Evolutionary conservation across 2,797 vertebrate genomes (phyloP).

Genomic region (Malurus leucopterus): DNA sequence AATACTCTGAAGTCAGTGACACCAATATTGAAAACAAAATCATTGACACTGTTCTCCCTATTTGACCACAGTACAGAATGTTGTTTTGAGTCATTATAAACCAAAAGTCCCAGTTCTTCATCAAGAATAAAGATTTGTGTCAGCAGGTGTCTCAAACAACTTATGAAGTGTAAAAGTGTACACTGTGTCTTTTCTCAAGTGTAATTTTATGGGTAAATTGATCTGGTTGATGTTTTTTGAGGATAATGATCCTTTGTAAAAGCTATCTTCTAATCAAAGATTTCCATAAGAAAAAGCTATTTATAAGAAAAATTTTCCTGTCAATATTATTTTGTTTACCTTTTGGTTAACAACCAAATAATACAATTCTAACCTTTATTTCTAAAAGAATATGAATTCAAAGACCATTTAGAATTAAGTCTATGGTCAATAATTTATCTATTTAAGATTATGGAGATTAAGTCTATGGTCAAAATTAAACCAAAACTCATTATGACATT

Average conservation of each 20-base stretch:
- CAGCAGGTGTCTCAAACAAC: background rate
- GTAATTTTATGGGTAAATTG: background rate
- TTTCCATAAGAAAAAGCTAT: background rate
- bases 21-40: background rate
- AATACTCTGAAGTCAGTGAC: background rate
- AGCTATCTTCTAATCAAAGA: background rate
- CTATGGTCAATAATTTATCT: background rate
- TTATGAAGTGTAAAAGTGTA: background rate
- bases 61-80: background rate
- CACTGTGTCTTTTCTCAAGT: background rate
- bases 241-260: background rate
- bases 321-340: background rate
- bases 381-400: background rate
- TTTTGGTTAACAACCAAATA: background rate
- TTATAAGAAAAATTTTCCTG: background rate
- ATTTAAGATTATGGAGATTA: background rate
- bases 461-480: background rate
- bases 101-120: background rate
- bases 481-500: background rate
- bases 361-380: background rate
- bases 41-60: background rate
- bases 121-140: background rate
- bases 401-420: background rate
- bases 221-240: background rate
- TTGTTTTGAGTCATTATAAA: background rate